Evolutionary conservation across 2,113 vertebrate species (phyloP), one percentile per base, ranked within the genome.

Genomic region (Nibea coibor): DNA sequence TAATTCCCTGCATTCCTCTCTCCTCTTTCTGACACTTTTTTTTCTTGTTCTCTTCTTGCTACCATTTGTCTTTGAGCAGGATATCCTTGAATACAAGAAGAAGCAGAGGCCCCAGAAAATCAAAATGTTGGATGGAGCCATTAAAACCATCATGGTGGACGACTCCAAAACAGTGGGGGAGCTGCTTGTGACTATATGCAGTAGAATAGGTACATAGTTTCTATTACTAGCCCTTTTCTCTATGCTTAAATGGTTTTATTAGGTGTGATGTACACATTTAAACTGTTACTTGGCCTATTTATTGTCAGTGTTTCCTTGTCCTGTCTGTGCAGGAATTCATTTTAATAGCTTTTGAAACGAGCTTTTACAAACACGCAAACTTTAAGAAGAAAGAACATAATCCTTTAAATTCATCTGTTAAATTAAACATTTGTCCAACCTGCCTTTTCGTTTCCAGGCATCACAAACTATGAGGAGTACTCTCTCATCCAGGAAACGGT

Each of bases 381-480:
- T 8, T 35, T 45, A 15, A n/a, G 24, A 58, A 28, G 20, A 35
- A 35, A 5, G 31, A 5, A 31, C 6, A 45, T 4, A 47, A n/a
- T 28, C 22, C 53, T 56, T 5, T 56, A 12, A 12, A 56, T 11
- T 1, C 51, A 56, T 56, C 2, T 7, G 20, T 43, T 6, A n/a
- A 59, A 56, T 31, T 6, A 62, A 73, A 45, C 42, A 16, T 71
- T 8, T 61, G 51, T 53, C 0, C 20, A 45, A 28, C 3, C 11
- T 24, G 42, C 57, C 39, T 14, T 45, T 78, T 26, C 28, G 70
- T 88, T 24, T 88, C 26, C 90, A 99, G 98, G 98, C 81, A 99
- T 99, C 92, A 99, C 98, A 14, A 99, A 99, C 94, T 99, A 99
- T 67, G 98, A 99, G 89, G 98, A 99, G 83, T 99, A 99, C 87